Base-by-base conservation (phyloP, 2,888 invertebrate genomes). In the Drosophila testacea region DNA sequence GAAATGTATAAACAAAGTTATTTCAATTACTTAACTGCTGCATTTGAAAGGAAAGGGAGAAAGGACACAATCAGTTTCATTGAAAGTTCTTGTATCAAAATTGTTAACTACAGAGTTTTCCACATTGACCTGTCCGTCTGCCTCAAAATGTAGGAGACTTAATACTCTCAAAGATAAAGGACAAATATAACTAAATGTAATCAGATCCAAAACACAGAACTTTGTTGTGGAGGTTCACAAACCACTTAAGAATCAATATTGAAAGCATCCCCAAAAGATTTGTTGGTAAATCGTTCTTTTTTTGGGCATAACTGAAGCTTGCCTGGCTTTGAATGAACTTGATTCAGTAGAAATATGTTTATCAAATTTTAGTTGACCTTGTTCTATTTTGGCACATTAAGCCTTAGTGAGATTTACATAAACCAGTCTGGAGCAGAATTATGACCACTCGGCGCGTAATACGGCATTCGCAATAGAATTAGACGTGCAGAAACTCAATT, bases 401-500 rank as follows among this genome's bases (percentile, higher is more conserved):
- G 16, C 4, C 10, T 0, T 39, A 41, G 27, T 28, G 13, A n/a
- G 28, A 65, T 66, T 41, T 48, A 28, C 13, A 55, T 13, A 44
- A 44, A 10, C 30, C 38, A 47, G 6, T 28, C 7, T 32, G 9
- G 13, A 9, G 22, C 11, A 36, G n/a, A 22, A 42, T 34, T 50
- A 39, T n/a, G 41, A 22, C 10, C 36, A 27, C 0, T 13, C 13
- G 46, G 16, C 44, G 13, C 22, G 47, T 42, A 11, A 39, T 36
- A 4, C 62, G 27, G 41, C 5, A 42, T 34, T 32, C 30, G 27
- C 9, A 22, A 63, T 83, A 59, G 50, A 78, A 65, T 80, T 51
- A 46, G 55, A 60, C 60, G 52, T 59, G 69, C 65, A 47, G 63
- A 69, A 66, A 65, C 56, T 59, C 39, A 59, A 69, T 71, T 81